Conservation (phyloP, 2,113 vertebrate genomes). For the Alethe castanea region DNA sequence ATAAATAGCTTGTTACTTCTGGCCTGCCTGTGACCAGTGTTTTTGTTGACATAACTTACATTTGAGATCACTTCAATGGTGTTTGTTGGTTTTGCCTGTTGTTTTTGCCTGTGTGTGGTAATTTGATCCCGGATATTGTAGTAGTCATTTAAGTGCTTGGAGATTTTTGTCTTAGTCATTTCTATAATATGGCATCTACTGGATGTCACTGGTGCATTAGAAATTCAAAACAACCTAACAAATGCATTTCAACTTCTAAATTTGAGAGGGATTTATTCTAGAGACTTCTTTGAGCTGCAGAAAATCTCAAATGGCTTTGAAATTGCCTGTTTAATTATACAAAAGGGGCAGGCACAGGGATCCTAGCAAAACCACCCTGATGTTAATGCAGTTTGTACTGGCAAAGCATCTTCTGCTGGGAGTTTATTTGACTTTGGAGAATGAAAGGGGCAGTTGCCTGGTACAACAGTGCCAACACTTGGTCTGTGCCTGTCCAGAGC, state of each 20-base stretch:
- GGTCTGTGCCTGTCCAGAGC: not conserved
- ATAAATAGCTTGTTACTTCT: conserved; percentile 64
- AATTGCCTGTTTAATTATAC: not conserved
- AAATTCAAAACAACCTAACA: not conserved
- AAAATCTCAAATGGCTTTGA: not conserved
- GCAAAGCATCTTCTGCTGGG: not conserved
- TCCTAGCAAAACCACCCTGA: not conserved
- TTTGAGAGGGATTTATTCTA: not conserved
- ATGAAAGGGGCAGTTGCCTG: not conserved
- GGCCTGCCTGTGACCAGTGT: conserved; percentile 49
- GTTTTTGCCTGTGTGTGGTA: conserved; percentile 51
- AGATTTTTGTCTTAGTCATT: not conserved
- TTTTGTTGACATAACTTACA: conserved; percentile 62
- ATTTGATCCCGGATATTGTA: conserved; percentile 10
- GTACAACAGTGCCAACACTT: not conserved
- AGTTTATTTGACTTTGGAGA: conserved; percentile 4
- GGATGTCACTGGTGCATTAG: not conserved
- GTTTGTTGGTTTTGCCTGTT: conserved; percentile 54
- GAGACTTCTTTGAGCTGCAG: not conserved
- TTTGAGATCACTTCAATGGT: conserved; percentile 63
- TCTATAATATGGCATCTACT: not conserved
- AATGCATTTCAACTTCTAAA: not conserved
- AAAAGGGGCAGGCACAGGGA: not conserved
- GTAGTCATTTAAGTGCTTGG: not conserved
- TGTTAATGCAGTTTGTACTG: not conserved